phyloP scores from a whole-genome alignment of 2,797 vertebrate species.

The Somateria mollissima region DNA sequence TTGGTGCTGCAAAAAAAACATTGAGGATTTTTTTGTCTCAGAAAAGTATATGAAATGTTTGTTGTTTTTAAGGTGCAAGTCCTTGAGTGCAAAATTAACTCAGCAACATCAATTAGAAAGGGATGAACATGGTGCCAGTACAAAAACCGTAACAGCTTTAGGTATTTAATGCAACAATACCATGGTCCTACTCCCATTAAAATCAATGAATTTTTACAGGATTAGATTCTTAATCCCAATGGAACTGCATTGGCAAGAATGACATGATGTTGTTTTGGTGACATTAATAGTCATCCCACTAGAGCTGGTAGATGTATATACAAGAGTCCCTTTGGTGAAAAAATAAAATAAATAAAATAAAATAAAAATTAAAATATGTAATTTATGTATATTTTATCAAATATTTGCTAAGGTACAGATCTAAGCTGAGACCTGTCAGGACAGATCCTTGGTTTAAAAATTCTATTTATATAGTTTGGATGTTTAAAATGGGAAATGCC shows the following conservation, averaged over 20 bases:
- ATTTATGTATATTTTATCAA: not conserved
- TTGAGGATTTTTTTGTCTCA: not conserved
- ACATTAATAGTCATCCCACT: not conserved
- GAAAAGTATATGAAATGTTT: not conserved
- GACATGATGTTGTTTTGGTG: not conserved
- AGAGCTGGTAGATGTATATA: not conserved
- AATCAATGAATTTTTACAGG: not conserved
- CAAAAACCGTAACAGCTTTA: fast-evolving
- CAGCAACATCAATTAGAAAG: not conserved
- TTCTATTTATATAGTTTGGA: not conserved
- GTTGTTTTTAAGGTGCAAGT: not conserved
- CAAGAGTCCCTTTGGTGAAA: not conserved
- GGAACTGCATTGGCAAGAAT: not conserved
- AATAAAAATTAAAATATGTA: not conserved
- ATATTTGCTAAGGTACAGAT: not conserved
- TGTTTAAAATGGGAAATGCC: not conserved
- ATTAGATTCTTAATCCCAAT: not conserved
- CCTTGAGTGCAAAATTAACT: not conserved
- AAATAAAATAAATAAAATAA: not conserved
- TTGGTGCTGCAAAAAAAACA: not conserved
- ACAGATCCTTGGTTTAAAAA: not conserved
- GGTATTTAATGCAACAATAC: not conserved
- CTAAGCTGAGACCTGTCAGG: not conserved
- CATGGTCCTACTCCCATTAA: not conserved
- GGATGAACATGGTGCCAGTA: not conserved